Evolutionary conservation across 2,888 invertebrate genomes (phyloP).

Genomic region (Meta bourneti): DNA sequence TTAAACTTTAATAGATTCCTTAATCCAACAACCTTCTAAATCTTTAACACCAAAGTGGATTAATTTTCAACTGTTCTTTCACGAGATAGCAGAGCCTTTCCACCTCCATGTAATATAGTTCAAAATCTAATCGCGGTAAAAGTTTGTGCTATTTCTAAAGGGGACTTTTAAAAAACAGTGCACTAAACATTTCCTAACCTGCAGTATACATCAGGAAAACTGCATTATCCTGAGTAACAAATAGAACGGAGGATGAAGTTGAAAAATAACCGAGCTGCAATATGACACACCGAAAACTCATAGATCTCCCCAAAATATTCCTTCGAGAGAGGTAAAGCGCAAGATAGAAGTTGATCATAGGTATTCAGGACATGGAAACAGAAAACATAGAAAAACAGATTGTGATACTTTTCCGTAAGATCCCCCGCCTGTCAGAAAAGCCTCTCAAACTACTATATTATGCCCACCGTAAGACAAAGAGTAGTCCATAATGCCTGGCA

Average conservation of each 20-base stretch:
- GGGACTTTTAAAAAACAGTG: too few species aligned
- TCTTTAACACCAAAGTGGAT: too few species aligned
- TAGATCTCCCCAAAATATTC: not conserved
- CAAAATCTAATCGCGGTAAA: too few species aligned
- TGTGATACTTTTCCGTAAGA: slow-evolving; percentile 14
- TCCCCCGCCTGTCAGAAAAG: slow-evolving; percentile 1
- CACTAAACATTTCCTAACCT: too few species aligned
- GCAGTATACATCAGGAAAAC: too few species aligned
- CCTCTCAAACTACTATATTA: slow-evolving; percentile 21
- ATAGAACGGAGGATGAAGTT: not conserved
- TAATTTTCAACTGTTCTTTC: too few species aligned
- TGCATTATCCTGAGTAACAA: not conserved
- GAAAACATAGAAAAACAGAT: slow-evolving; percentile 10
- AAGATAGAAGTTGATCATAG: not conserved
- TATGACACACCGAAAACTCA: not conserved
- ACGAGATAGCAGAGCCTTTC: too few species aligned
- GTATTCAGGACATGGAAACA: not conserved
- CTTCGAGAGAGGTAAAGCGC: not conserved
- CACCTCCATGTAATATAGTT: too few species aligned
- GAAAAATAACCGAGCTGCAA: not conserved
- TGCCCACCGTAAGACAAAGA: not conserved
- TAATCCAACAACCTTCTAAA: too few species aligned
- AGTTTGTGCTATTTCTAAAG: too few species aligned
- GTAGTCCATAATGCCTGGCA: not conserved
- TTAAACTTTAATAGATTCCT: too few species aligned